Conservation (phyloP, 2,113 vertebrate genomes). For the Piprites chloris region DNA sequence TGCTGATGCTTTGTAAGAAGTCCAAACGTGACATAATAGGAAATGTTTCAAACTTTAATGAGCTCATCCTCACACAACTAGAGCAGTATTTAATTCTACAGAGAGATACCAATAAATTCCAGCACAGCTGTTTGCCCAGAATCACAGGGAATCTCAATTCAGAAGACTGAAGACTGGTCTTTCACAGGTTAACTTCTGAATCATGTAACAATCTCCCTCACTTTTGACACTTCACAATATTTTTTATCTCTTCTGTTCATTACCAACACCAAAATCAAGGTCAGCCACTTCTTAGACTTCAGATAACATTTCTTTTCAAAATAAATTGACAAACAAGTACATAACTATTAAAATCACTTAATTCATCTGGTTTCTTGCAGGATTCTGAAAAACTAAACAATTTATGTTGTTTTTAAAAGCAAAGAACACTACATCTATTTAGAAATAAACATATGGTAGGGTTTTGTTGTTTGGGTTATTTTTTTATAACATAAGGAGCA, state of each 20-base stretch:
- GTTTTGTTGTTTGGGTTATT: rapidly evolving
- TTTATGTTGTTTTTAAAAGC: neutral
- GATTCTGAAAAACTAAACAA: neutral
- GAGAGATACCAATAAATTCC: neutral
- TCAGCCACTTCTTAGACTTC: neutral
- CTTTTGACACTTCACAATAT: neutral
- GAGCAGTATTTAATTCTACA: neutral
- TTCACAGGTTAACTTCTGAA: neutral
- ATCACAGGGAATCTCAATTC: neutral
- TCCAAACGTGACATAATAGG: neutral
- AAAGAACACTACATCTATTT: neutral
- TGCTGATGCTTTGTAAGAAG: neutral
- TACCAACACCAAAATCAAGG: neutral
- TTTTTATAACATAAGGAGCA: neutral
- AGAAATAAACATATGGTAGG: neutral
- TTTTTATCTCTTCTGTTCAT: neutral
- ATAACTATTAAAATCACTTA: neutral
- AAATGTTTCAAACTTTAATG: neutral
- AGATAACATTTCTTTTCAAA: neutral
- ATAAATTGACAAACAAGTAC: neutral
- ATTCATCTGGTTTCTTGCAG: neutral
- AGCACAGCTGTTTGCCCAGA: neutral
- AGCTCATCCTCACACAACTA: neutral
- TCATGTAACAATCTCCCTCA: neutral
- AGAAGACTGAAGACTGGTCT: neutral